A percentile compares a stretch with the other conserved stretches of the same genome.
Evolutionary conservation across 2,113 vertebrate species (phyloP).

Genomic region (Harpagus bidentatus): DNA sequence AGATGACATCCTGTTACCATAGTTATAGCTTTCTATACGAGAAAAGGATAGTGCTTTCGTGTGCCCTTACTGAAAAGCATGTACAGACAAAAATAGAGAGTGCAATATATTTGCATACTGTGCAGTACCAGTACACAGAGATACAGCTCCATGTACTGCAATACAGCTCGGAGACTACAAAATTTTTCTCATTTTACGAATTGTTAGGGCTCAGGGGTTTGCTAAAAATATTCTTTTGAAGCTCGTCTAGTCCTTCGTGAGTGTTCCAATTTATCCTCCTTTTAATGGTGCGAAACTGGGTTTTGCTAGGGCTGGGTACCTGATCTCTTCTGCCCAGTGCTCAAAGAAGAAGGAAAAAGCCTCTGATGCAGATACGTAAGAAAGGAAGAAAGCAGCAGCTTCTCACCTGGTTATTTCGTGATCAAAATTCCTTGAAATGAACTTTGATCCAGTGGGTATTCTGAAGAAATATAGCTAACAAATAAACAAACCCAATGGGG

Average conservation of each 20-base stretch:
- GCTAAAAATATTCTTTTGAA: slow-evolving; percentile 32
- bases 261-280: not conserved
- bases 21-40: not conserved
- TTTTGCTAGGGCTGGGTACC: not conserved
- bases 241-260: not conserved
- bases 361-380: not conserved
- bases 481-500: not conserved
- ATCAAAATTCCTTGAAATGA: slow-evolving; percentile 1
- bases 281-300: not conserved
- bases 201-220: not conserved
- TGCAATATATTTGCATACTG: not conserved
- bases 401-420: not conserved
- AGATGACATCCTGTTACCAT: not conserved
- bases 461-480: not conserved
- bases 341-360: not conserved
- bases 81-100: not conserved
- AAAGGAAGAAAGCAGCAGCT: slow-evolving; percentile 1
- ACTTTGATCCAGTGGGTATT: not conserved
- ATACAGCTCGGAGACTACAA: not conserved
- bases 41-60: not conserved
- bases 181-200: slow-evolving; percentile 17
- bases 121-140: not conserved
- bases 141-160: not conserved
- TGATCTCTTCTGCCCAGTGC: not conserved
- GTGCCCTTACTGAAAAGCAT: not conserved